Conservation (phyloP, 2,113 vertebrate species). For the Seriola dumerili region DNA sequence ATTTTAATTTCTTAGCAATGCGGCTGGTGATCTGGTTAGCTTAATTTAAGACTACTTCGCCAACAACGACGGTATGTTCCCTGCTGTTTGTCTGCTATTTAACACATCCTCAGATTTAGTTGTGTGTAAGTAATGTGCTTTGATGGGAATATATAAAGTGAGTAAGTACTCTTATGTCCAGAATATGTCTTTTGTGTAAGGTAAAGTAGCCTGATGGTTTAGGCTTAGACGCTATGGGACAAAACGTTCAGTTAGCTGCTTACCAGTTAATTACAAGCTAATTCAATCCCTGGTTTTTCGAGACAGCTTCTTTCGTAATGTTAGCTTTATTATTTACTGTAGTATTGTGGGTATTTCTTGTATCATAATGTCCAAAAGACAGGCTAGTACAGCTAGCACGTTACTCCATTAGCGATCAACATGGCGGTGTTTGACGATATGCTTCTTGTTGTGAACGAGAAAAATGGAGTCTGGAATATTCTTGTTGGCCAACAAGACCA, state of each 20-base stretch:
- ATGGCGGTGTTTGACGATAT: constrained; percentile 71
- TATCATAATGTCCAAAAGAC: neutral
- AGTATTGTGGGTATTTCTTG: accelerated
- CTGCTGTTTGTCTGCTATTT: neutral
- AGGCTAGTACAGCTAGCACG: neutral
- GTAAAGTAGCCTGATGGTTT: neutral
- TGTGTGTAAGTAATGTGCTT: too few relatives aligned
- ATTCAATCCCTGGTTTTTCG: neutral
- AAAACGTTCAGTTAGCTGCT: constrained; percentile 9
- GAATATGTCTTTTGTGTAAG: neutral
- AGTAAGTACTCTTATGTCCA: accelerated
- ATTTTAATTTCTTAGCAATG: neutral
- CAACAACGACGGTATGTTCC: constrained; percentile 12
- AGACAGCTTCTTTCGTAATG: accelerated
- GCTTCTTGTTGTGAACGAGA: constrained; percentile 73
- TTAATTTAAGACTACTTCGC: neutral
- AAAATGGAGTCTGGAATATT: constrained; percentile 76
- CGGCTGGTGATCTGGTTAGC: constrained; percentile 2
- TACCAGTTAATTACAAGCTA: neutral
- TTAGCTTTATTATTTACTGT: neutral
- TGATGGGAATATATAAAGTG: accelerated
- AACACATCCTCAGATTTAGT: accelerated
- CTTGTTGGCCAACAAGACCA: constrained; percentile 34
- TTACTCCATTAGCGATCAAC: constrained; percentile 58
- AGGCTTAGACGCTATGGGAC: neutral